phyloP scores from a whole-genome alignment of 2,888 invertebrate genomes.

The Belgica antarctica region DNA sequence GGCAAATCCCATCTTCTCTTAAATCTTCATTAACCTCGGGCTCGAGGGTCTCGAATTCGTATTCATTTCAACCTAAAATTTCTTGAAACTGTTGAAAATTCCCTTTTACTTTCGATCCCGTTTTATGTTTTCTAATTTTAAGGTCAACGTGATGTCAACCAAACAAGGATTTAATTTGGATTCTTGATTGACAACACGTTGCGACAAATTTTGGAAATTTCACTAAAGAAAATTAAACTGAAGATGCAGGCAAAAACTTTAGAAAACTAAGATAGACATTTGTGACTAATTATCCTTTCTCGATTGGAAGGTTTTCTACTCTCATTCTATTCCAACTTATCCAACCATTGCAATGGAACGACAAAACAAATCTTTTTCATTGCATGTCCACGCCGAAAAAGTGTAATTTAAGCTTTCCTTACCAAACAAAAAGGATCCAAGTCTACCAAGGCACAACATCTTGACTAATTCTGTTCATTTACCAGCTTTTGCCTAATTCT shows the following conservation, averaged over 20 bases:
- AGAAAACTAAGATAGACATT: not conserved
- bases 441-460: not conserved
- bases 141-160: not conserved
- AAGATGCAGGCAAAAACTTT: constrained; percentile 32
- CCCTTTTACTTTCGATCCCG: not conserved
- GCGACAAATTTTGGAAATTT: too few relatives aligned
- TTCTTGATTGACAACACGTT: not conserved
- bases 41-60: not conserved
- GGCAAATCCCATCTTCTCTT: not conserved
- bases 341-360: too few relatives aligned
- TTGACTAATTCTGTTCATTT: constrained; percentile 10
- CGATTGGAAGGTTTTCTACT: too few relatives aligned
- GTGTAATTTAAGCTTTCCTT: not conserved
- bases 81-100: constrained; percentile 8
- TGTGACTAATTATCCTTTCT: constrained; percentile 33
- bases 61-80: not conserved
- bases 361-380: too few relatives aligned
- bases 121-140: not conserved
- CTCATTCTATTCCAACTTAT: too few relatives aligned
- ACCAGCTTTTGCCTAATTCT: constrained; percentile 35
- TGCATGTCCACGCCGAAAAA: too few relatives aligned
- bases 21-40: not conserved
- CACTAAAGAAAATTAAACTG: not conserved
- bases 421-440: not conserved
- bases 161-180: too few relatives aligned